phyloP scores from a whole-genome alignment of 2,888 invertebrate genomes.

The Hedychridium roseum region DNA sequence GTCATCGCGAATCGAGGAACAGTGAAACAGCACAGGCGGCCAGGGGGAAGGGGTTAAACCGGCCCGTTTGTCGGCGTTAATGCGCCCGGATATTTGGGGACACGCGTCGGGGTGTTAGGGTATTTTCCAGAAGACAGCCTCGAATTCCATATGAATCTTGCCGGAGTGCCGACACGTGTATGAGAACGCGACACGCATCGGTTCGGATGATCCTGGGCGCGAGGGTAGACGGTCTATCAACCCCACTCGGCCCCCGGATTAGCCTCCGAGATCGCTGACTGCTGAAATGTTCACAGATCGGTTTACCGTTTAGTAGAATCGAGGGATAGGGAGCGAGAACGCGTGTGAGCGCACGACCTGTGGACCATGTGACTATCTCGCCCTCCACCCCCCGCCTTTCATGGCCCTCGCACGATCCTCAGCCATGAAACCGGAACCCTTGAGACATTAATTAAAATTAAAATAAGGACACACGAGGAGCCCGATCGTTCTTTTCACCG shows the following conservation, averaged over 20 bases:
- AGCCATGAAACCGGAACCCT: background rate
- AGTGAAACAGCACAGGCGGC: conserved; percentile 1
- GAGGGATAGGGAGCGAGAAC: conserved; percentile 21
- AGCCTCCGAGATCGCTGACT: conserved; percentile 63
- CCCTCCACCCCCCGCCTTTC: no score
- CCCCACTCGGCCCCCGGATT: conserved; percentile 58
- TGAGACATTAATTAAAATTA: background rate
- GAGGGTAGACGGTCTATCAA: no score
- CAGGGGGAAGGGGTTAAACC: background rate
- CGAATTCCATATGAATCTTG: conserved; percentile 24
- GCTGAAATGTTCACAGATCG: conserved; percentile 64
- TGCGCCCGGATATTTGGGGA: conserved; percentile 3
- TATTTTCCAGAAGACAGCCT: no score
- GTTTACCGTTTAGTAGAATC: conserved; percentile 63
- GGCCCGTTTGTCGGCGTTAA: background rate
- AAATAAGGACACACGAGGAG: background rate
- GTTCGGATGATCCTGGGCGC: no score
- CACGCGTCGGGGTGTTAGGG: no score
- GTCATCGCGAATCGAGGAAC: conserved; percentile 19
- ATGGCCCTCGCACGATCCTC: conserved; percentile 17
- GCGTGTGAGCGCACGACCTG: conserved; percentile 57
- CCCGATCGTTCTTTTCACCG: background rate
- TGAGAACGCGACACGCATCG: conserved; percentile 9
- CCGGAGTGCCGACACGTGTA: conserved; percentile 35
- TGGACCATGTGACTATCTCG: conserved; percentile 46